phyloP scores from a whole-genome alignment of 30 jellyfish, hydroid and myxozoan genomes.

The Euphysa ruthae region DNA sequence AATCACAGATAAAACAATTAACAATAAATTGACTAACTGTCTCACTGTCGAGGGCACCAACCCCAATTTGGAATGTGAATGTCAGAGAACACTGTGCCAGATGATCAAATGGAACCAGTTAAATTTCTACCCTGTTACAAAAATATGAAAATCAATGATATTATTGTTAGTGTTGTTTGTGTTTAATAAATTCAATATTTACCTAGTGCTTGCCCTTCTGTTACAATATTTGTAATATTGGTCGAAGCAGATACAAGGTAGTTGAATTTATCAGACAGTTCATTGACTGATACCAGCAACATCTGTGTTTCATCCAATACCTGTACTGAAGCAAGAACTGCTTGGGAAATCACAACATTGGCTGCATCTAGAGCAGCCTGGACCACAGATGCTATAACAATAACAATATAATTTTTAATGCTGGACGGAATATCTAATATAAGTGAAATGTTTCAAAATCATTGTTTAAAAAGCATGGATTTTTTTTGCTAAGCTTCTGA shows the following conservation, averaged over 20 bases:
- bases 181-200: background rate
- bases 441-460: too few relatives aligned
- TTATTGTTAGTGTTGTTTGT: too few relatives aligned
- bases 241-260: slow-evolving; percentile 50
- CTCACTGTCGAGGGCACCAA: too few relatives aligned
- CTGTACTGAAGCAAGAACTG: slow-evolving; percentile 50
- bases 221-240: slow-evolving; percentile 40
- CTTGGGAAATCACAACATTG: slow-evolving; percentile 49
- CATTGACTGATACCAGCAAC: slow-evolving; percentile 38
- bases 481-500: too few relatives aligned
- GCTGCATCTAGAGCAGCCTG: slow-evolving; percentile 85
- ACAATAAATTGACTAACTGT: too few relatives aligned
- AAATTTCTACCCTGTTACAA: too few relatives aligned
- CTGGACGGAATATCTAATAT: background rate
- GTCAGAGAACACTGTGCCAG: too few relatives aligned
- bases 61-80: too few relatives aligned
- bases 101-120: too few relatives aligned
- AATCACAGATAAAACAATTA: too few relatives aligned
- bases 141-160: too few relatives aligned
- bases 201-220: slow-evolving; percentile 65
- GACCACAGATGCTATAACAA: slow-evolving; percentile 57
- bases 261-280: slow-evolving; percentile 38
- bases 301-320: slow-evolving; percentile 43
- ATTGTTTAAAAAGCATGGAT: too few relatives aligned
- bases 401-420: background rate